Evolutionary conservation across 2,113 vertebrate species (phyloP), one percentile per base, ranked within the genome.

Genomic region (Melanerpes formicivorus): DNA sequence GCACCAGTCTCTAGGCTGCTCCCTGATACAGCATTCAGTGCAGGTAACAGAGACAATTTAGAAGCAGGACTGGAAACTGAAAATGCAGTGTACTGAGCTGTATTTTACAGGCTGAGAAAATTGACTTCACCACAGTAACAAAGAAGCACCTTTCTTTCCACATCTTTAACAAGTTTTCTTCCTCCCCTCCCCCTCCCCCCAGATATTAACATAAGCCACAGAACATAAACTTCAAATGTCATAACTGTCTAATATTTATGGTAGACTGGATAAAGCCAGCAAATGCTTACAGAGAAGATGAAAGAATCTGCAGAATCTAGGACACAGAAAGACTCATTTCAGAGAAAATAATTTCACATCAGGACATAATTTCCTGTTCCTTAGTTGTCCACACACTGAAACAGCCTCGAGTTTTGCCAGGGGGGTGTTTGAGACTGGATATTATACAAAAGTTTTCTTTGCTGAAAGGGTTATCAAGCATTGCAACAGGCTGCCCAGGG

Each of bases 61-160:
- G 60, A 73, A 80, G 46, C 2, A 7, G 32, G 58, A 85, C 8
- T 0, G 4, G 78, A 86, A 88, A 69, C 34, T 27, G 42, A 75
- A 90, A 85, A 60, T 22, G 23, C n/a, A 44, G 23, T 46, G 30
- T 26, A 29, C 42, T 64, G 48, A 75, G 40, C 42, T 29, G 40
- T 32, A 44, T 82, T 92, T 88, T 67, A 82, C 46, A 79, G 63
- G n/a, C 42, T 71, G 34, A 80, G 88, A 87, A 89, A 89, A 85
- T 55, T 50, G 48, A 54, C n/a, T 82, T 82, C 48, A 84, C 60
- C 50, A 64, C 58, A 46, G 9, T 44, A 71, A 85, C 42, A 76
- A 85, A 85, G 76, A 67, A 9, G 10, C 75, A 25, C 10, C 60
- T 79, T 64, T 72, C 37, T 63, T 79, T 80, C 77, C 55, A 26